Percentiles rank a stretch among this genome's conserved stretches.
These are phyloP conservation scores for Megathymus violae DNA, from an alignment of 1,140 invertebrate genomes.

Conservation along the genomic window DNA sequence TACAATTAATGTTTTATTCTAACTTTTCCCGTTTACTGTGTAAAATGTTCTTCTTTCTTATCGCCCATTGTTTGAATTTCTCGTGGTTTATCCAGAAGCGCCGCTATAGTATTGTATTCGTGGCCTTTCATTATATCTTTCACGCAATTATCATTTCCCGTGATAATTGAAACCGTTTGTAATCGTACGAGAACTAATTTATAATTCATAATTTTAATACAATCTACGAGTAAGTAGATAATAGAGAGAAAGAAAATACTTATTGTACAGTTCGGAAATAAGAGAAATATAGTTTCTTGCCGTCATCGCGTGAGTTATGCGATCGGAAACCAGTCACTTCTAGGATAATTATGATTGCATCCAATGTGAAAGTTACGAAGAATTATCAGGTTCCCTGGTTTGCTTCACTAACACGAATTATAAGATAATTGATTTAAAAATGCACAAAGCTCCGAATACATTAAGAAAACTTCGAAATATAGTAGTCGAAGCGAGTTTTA, in stretches of 20 bases:
- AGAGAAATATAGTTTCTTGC: too few species aligned
- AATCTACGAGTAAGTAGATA: background rate
- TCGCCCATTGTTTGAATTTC: conserved; percentile 28
- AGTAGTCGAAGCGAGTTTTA: too few species aligned
- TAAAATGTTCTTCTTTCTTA: conserved; percentile 18
- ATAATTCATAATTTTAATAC: conserved; percentile 19
- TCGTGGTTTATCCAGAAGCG: conserved; percentile 19
- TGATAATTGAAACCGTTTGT: conserved; percentile 26
- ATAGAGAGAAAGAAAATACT: background rate
- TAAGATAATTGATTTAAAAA: too few species aligned
- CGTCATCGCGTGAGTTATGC: too few species aligned
- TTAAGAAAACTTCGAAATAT: too few species aligned
- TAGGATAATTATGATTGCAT: too few species aligned
- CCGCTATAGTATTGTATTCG: conserved; percentile 7
- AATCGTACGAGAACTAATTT: conserved; percentile 5
- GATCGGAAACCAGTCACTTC: too few species aligned
- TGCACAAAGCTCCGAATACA: too few species aligned
- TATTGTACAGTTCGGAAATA: background rate
- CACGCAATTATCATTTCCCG: conserved; percentile 19
- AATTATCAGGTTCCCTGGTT: too few species aligned
- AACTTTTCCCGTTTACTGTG: conserved; percentile 13
- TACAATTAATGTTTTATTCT: background rate
- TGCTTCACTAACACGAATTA: too few species aligned
- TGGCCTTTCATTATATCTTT: conserved; percentile 25
- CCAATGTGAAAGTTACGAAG: too few species aligned